Base-by-base conservation (phyloP, 1,140 invertebrate genomes). In the Drosophila virilis region DNA sequence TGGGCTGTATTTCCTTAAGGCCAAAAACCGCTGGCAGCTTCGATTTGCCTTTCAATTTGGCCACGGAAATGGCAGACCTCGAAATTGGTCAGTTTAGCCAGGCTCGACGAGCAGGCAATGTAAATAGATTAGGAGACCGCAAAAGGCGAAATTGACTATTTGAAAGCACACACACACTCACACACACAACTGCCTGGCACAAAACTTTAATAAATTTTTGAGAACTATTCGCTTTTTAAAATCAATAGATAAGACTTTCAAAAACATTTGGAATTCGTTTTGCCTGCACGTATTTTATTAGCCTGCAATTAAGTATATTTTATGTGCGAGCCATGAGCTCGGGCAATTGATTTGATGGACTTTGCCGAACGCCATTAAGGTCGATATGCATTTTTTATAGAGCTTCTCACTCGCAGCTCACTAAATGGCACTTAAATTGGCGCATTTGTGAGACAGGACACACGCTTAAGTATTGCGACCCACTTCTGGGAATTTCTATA, bases 111-210 rank as follows among this genome's bases (percentile, higher is more conserved):
- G 5, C 3, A 28, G 33, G 9, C 13, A 32, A 35, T 15, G 52
- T 35, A 51, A 71, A 71, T 58, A 43, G 37, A 72, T 72, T 58
- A 43, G 8, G 13, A 22, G 40, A 66, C 69, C 69, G 46, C 69
- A 65, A 6, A 51, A 62, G 50, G 15, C 12, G 37, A 32, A 43
- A 45, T 65, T 43, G 28, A 32, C 17, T 35, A 8, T 38, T 32
- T 17, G n/a, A n/a, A 12, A 42, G 10, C 22, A 22, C 15, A 48
- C 35, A 6, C 59, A 43, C 9, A 38, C 13, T 6, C 46, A 15
- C 1, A n/a, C 2, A 15, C n/a, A 33, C 50, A n/a, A 2, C 9
- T 46, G 8, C 13, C 8, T 17, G n/a, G 9, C 12, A 6, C 4
- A 28, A 50, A 6, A 12, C 12, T 9, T 32, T 2, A 50, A 7